phyloP scores from a whole-genome alignment of 2,797 vertebrate species.

The Saxicola maurus region DNA sequence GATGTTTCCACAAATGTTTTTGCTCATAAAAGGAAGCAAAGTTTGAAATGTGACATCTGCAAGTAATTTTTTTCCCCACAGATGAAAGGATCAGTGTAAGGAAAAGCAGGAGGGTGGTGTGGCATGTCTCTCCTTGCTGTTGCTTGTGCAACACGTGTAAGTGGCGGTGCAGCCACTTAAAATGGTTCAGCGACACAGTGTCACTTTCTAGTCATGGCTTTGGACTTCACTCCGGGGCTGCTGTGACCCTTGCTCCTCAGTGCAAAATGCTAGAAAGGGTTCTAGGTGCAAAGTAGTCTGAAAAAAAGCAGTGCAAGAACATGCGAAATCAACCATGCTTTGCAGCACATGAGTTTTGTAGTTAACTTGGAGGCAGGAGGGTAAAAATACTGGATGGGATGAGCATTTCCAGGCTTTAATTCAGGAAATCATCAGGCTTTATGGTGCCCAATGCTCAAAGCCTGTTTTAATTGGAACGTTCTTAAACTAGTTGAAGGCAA shows the following conservation, averaged over 20 bases:
- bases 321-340: not conserved
- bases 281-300: not conserved
- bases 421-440: not conserved
- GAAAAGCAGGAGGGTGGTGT: not conserved
- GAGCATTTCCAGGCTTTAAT: not conserved
- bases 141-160: rapidly evolving
- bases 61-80: rapidly evolving
- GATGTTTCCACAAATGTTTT: not conserved
- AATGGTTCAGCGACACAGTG: not conserved
- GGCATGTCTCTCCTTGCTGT: not conserved
- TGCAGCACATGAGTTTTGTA: not conserved
- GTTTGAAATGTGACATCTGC: not conserved
- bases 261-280: not conserved
- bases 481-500: not conserved
- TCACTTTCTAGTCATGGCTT: not conserved
- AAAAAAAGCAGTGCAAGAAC: not conserved
- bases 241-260: not conserved
- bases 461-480: not conserved
- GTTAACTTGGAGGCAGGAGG: not conserved
- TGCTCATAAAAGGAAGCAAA: not conserved
- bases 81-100: not conserved
- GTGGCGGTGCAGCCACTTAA: not conserved
- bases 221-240: not conserved
- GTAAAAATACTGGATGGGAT: not conserved
- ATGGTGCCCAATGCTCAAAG: not conserved